Evolutionary conservation across 2,113 vertebrate species (phyloP).

Genomic region (Lontra canadensis): DNA sequence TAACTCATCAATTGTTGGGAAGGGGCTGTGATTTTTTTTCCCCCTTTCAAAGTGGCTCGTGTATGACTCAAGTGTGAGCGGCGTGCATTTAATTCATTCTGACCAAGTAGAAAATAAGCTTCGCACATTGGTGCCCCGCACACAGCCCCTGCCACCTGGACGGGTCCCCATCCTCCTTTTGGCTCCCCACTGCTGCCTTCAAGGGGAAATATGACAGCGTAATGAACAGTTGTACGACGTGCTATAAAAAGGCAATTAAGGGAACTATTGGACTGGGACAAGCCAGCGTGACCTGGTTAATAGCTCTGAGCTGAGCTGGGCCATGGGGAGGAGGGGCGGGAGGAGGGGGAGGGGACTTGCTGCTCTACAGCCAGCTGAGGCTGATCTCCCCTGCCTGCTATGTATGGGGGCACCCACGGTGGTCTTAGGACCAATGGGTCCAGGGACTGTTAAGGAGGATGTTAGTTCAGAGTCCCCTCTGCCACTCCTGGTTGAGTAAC

Average conservation of each 20-base stretch:
- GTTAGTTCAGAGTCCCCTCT: neutral
- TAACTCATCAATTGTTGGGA: neutral
- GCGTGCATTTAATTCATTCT: slow-evolving; percentile 66
- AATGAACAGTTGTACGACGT: slow-evolving; percentile 85
- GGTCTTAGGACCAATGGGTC: neutral
- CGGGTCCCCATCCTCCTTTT: neutral
- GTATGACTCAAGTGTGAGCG: slow-evolving; percentile 44
- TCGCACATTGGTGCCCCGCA: slow-evolving; percentile 57
- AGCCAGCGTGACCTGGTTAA: slow-evolving; percentile 86
- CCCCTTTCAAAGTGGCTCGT: neutral
- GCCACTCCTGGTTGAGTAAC: neutral
- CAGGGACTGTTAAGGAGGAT: neutral
- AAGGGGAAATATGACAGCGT: slow-evolving; percentile 85
- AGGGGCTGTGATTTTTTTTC: neutral
- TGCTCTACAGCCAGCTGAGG: neutral
- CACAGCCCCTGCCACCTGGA: slow-evolving; percentile 68
- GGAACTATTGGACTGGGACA: slow-evolving; percentile 86
- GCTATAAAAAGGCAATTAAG: slow-evolving; percentile 90
- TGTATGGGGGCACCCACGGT: neutral
- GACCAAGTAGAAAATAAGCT: slow-evolving; percentile 78
- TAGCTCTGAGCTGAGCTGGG: slow-evolving; percentile 81
- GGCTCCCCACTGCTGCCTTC: slow-evolving; percentile 64
- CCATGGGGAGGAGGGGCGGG: neutral
- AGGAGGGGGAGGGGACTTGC: slow-evolving; percentile 37
- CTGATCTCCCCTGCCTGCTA: neutral